Evolutionary conservation across 2,113 vertebrate genomes (phyloP).

Genomic region (Panurus biarmicus): DNA sequence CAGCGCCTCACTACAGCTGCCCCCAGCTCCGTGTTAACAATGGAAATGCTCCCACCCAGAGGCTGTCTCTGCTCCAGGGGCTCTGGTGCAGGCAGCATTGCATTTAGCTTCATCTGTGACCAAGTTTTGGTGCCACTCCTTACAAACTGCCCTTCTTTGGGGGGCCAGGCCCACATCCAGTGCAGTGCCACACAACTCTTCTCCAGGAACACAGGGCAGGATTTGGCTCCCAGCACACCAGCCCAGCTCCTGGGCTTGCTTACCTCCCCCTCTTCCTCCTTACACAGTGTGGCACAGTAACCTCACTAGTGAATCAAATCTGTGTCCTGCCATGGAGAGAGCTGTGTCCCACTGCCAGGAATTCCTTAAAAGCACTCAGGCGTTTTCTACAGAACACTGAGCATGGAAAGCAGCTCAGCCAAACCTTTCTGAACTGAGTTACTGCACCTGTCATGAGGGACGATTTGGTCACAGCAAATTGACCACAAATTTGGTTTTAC

Average conservation of each 20-base stretch:
- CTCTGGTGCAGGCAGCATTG: accelerated
- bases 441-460: not conserved
- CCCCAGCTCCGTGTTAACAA: accelerated
- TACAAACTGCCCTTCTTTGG: not conserved
- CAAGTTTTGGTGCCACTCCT: not conserved
- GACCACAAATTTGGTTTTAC: not conserved
- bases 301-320: not conserved
- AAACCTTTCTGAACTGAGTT: not conserved
- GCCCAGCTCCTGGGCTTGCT: not conserved
- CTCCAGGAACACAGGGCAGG: not conserved
- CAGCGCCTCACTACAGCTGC: not conserved
- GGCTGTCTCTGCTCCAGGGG: too few relatives aligned
- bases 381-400: not conserved
- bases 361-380: not conserved
- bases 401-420: not conserved
- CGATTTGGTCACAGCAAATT: not conserved
- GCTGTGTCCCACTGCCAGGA: accelerated
- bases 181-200: accelerated
- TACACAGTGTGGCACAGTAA: accelerated
- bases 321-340: accelerated
- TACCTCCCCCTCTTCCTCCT: not conserved
- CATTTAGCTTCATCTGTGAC: accelerated
- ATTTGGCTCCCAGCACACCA: not conserved
- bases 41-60: not conserved
- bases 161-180: not conserved